These are phyloP conservation scores for Drosophila jambulina DNA, from an alignment of 1,140 invertebrate genomes.

Conservation along the genomic window DNA sequence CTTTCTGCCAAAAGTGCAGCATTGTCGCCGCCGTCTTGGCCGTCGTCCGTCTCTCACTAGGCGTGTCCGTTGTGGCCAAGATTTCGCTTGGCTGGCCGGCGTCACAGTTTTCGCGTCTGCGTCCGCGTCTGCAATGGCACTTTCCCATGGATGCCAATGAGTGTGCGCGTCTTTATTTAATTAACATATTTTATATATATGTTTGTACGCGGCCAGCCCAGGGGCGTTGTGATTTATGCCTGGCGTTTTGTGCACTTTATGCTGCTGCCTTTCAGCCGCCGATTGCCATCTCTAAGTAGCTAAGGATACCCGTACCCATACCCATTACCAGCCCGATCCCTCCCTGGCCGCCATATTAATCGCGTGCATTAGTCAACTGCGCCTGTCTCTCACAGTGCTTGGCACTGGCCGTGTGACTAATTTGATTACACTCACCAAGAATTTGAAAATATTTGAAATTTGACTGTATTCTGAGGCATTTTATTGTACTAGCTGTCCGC, in stretches of 20 bases:
- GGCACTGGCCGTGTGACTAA: conserved; percentile 68
- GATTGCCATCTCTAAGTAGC: conserved; percentile 56
- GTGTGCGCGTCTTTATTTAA: conserved; percentile 73
- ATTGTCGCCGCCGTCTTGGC: conserved; percentile 67
- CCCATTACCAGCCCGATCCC: conserved; percentile 22
- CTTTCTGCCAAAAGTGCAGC: conserved; percentile 63
- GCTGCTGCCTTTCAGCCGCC: conserved; percentile 52
- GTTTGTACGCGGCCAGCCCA: conserved; percentile 6
- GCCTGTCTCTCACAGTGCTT: conserved; percentile 35
- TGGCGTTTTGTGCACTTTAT: conserved; percentile 58
- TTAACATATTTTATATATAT: conserved; percentile 72
- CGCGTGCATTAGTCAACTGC: conserved; percentile 70
- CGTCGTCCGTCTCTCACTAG: conserved; percentile 68
- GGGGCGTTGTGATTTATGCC: conserved; percentile 57
- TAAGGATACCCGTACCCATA: conserved; percentile 14
- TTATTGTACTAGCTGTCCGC: conserved; percentile 23
- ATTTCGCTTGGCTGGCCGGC: conserved; percentile 75
- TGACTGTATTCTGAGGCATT: conserved; percentile 57
- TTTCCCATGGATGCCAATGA: conserved; percentile 55
- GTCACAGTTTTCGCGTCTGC: conserved; percentile 73
- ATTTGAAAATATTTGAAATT: conserved; percentile 55
- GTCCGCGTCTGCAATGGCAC: conserved; percentile 43
- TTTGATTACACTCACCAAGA: conserved; percentile 56
- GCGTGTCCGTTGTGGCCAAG: conserved; percentile 75
- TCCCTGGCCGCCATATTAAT: conserved; percentile 51